phyloP scores from a whole-genome alignment of 2,797 vertebrate genomes.

The Danio albolineatus region DNA sequence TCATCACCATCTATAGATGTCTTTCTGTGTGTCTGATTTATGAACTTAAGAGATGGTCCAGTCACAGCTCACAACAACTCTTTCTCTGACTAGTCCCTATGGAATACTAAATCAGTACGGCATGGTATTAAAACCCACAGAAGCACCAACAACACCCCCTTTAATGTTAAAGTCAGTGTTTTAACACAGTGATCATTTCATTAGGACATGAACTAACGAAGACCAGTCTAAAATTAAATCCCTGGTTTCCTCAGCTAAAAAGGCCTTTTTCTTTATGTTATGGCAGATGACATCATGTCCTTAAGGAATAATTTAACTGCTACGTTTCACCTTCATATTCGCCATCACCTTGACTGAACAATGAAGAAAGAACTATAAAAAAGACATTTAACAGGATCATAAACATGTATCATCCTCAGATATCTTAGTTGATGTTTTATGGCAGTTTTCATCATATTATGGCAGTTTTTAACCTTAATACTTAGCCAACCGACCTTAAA shows the following conservation, averaged over 20 bases:
- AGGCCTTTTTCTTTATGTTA: neutral
- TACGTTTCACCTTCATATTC: neutral
- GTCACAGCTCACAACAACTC: slow-evolving; percentile 12
- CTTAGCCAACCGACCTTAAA: neutral
- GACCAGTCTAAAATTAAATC: neutral
- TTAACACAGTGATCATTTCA: slow-evolving; percentile 28
- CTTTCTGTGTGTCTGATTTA: slow-evolving; percentile 19
- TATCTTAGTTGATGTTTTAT: neutral
- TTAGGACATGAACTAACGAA: neutral
- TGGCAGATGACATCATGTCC: slow-evolving; percentile 26
- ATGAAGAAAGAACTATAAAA: slow-evolving; percentile 2
- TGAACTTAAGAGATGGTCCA: slow-evolving; percentile 26
- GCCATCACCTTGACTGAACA: slow-evolving; percentile 3
- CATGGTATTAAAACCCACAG: slow-evolving; percentile 31
- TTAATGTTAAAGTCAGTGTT: slow-evolving; percentile 13
- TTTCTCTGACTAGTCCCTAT: slow-evolving; percentile 22
- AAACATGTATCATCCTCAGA: neutral
- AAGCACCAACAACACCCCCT: neutral
- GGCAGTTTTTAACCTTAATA: slow-evolving; percentile 4
- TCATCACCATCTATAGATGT: neutral
- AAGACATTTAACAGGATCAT: neutral
- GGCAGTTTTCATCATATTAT: neutral
- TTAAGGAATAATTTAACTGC: slow-evolving; percentile 7
- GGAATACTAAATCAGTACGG: slow-evolving; percentile 5
- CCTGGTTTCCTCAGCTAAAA: neutral